Evolutionary conservation across 2,888 invertebrate genomes (phyloP), one percentile per base, ranked within the genome.

Genomic region (Nebria brevicollis): DNA sequence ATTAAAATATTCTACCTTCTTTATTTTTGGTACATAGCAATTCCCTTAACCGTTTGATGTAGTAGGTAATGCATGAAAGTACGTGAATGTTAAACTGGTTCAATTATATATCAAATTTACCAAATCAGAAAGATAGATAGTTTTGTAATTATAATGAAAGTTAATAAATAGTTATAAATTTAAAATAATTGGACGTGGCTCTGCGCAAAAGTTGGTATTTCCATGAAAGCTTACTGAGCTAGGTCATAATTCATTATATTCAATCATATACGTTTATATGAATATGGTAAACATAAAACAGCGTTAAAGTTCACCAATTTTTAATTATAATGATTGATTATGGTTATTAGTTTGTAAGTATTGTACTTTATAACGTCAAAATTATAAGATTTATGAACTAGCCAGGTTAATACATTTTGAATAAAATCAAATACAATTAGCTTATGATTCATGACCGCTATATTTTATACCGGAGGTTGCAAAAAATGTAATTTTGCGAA

Each of bases 401-500:
- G 26, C 43, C 54, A 54, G 72, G 43, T 68, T 77, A 70, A 77
- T 34, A 64, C 34, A 10, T 74, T 79, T 79, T 79, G 79, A 79
- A 79, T 79, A 79, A 78, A 78, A 78, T 78, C 73, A 73, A 75
- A 79, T 43, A 79, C 73, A 79, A 79, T 79, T 66, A 79, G 74
- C 66, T 41, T 66, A 42, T 79, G 79, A 79, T 79, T 79, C 79
- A 79, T 79, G 79, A 75, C 74, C 74, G 79, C 54, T 54, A 79
- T 79, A 79, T 79, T 79, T 79, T 79, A 75, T 73, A 66, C 66
- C 25, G 74, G 73, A 72, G 77, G 64, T 79, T 74, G 43, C 73
- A 79, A 79, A 79, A 79, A 79, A 79, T 79, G 25, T 79, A 79
- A 79, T 79, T 74, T 79, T 79, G 79, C 73, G 73, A 79, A 79